Evolutionary conservation across 2,113 vertebrate species (phyloP), one percentile per base, ranked within the genome.

Genomic region (Anhinga anhinga): DNA sequence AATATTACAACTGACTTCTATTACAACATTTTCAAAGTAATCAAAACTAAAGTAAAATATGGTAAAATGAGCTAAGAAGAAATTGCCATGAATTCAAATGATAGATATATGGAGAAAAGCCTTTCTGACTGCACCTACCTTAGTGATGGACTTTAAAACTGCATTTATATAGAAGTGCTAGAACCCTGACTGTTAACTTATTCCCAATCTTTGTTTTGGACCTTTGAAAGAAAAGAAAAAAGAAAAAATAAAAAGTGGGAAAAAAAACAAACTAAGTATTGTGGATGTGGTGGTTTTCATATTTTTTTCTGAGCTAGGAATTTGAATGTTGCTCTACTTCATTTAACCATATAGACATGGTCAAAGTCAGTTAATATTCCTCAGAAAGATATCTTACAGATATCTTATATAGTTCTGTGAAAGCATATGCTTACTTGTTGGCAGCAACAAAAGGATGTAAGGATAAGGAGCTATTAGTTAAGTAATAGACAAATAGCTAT

Each of bases 181-280:
- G 26, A 70, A 53, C 5, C 3, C 6, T 65, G 44, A 38, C 30
- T n/a, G 6, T 32, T 52, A 47, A 13, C 2, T 59, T 38, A 26
- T 53, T 79, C 23, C 3, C 19, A 62, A 36, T 44, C 10, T 59
- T 65, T 38, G 3, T 30, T 82, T 52, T 63, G 5, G 11, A 30
- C 3, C 2, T 63, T 47, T 26, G 22, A 25, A 76, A 61, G 16
- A 34, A 45, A 26, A 36, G 23, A 5, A 29, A 32, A 10, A 40
- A 32, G 10, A 34, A 12, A 14, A 5, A 10, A 45, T 21, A 10
- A 34, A 10, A 16, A 5, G 1, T 3, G 3, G 3, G 11, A 2
- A 2, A 32, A 26, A 22, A 16, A 50, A 6, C 14, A 19, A 7
- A 1, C 13, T 47, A 38, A 85, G 7, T 1, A 9, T 42, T 88